These are phyloP conservation scores for Bryconaethiops microstoma DNA, from an alignment of 2,797 vertebrate species.

Conservation along the genomic window DNA sequence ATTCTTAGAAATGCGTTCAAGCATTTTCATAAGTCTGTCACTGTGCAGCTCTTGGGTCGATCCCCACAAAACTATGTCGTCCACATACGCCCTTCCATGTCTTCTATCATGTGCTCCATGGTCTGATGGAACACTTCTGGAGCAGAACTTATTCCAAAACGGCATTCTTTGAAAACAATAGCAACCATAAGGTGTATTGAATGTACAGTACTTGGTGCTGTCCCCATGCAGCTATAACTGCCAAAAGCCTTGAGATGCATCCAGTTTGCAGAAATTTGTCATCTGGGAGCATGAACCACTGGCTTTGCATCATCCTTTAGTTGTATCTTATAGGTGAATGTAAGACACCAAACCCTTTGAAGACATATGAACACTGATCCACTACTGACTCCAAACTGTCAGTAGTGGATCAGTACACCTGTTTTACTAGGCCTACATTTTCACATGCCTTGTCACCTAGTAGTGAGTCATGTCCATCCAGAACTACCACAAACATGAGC, in stretches of 20 bases:
- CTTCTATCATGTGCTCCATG: no score
- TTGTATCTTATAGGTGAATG: neutral
- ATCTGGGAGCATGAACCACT: constrained; percentile 36
- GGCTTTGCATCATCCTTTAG: constrained; percentile 41
- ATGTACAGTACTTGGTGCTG: neutral
- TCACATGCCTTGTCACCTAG: constrained; percentile 46
- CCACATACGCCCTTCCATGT: no score
- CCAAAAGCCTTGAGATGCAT: constrained; percentile 36
- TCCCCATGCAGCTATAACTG: constrained; percentile 30
- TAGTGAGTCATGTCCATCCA: constrained; percentile 32
- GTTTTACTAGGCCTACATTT: constrained; percentile 35
- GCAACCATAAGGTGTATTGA: constrained; percentile 26
- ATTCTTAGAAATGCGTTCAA: no score
- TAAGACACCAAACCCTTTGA: constrained; percentile 37
- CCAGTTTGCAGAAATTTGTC: constrained; percentile 25
- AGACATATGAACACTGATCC: constrained; percentile 38
- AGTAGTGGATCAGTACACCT: constrained; percentile 16
- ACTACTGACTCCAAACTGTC: constrained; percentile 7
- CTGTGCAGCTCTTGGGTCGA: no score
- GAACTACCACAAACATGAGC: no score
- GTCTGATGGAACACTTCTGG: no score
- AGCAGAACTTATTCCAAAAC: no score
- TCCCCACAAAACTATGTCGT: no score
- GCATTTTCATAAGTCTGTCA: no score
- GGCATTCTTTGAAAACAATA: no score